A percentile compares a stretch with the other conserved stretches of the same genome.
Conservation (phyloP, 2,113 vertebrate species). For the Connochaetes taurinus region DNA sequence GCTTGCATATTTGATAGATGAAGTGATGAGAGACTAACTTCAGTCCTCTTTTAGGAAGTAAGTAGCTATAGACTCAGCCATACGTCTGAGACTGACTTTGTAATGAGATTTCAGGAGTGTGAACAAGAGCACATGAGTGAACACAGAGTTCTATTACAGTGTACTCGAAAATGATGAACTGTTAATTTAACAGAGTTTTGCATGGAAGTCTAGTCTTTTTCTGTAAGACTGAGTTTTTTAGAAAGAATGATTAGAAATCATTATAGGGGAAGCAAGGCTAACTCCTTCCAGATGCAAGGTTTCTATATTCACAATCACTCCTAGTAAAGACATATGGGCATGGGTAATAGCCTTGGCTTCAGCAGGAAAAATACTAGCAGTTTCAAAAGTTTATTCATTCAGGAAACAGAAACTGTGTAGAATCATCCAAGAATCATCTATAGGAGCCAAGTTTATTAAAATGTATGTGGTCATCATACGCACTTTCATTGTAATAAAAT, state of each 20-base stretch:
- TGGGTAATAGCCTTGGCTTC: background rate
- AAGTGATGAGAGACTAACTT: background rate
- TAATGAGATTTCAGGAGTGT: constrained; percentile 47
- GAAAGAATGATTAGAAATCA: constrained; percentile 41
- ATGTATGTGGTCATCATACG: background rate
- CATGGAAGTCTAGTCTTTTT: constrained; percentile 34
- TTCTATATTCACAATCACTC: background rate
- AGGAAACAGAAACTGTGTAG: background rate
- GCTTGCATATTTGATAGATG: constrained; percentile 15
- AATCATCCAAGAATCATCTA: background rate
- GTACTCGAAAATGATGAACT: constrained; percentile 48
- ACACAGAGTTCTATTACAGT: background rate
- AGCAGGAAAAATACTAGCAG: background rate
- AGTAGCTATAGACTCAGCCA: background rate
- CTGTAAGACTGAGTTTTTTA: constrained; percentile 32
- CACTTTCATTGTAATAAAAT: background rate
- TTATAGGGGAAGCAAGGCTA: constrained; percentile 21
- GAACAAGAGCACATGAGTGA: background rate
- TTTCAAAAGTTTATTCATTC: constrained; percentile 21
- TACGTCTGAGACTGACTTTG: constrained; percentile 22
- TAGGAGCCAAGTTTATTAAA: background rate
- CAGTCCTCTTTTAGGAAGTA: background rate
- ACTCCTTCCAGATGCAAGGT: constrained; percentile 19
- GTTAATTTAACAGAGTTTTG: constrained; percentile 54
- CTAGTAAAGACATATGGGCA: background rate